Evolutionary conservation across 2,888 invertebrate genomes (phyloP).

Genomic region (Acheta domesticus): DNA sequence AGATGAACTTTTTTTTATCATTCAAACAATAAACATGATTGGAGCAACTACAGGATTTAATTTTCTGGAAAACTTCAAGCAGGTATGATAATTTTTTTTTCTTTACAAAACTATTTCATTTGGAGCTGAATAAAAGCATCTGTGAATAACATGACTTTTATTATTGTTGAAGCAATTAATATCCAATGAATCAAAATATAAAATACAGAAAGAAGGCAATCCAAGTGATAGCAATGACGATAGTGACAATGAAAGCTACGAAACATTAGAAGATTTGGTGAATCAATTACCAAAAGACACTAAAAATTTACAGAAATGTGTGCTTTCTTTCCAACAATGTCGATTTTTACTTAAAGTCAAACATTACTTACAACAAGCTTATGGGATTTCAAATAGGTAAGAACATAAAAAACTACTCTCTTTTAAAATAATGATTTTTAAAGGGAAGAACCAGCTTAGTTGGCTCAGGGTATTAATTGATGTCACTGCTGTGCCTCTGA

Average conservation of each 20-base stretch:
- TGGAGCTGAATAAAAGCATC: no score
- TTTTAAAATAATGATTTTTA: background rate
- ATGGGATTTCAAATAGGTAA: conserved; percentile 19
- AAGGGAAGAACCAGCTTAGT: no score
- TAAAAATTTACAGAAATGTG: conserved; percentile 18
- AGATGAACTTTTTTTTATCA: conserved; percentile 27
- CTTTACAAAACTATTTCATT: no score
- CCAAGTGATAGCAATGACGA: background rate
- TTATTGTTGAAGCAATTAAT: no score
- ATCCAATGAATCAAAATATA: no score
- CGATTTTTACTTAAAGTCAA: conserved; percentile 18
- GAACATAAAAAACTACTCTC: background rate
- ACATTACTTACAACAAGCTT: conserved; percentile 21
- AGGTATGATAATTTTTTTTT: background rate
- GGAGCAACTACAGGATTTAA: background rate
- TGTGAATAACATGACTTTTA: no score
- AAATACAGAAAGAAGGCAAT: background rate
- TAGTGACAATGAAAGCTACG: background rate
- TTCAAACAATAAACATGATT: conserved; percentile 18
- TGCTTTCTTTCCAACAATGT: conserved; percentile 22
- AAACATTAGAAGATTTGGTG: background rate
- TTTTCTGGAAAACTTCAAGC: background rate
- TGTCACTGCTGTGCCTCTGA: no score
- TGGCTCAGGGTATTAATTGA: no score
- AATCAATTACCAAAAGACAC: background rate